A percentile compares a stretch with the other conserved stretches of the same genome.
Conservation (phyloP, 2,888 invertebrate species). For the Volucella bombylans region DNA sequence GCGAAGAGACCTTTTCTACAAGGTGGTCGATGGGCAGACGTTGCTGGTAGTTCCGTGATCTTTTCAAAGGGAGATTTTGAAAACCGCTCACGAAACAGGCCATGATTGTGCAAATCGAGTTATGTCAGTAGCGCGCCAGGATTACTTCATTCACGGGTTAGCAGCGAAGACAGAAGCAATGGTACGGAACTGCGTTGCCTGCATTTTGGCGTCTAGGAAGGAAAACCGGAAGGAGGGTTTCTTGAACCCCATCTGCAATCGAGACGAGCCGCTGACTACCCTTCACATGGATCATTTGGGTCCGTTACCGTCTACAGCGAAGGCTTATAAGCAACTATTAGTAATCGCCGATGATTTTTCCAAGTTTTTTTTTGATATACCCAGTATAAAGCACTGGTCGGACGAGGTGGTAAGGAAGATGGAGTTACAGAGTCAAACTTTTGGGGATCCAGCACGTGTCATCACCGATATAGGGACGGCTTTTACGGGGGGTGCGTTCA, state of each 20-base stretch:
- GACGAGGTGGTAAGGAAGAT: constrained; percentile 77
- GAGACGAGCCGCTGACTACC: constrained; percentile 76
- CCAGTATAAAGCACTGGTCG: constrained; percentile 75
- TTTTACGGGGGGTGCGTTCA: constrained; percentile 75
- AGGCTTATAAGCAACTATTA: constrained; percentile 71
- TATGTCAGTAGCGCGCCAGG: background rate
- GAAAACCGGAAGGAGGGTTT: constrained; percentile 77
- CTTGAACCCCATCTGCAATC: constrained; percentile 74
- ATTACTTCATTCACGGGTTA: constrained; percentile 18
- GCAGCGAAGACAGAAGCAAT: background rate
- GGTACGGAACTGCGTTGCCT: too few relatives aligned
- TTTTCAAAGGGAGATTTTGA: too few relatives aligned
- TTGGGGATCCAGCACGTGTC: constrained; percentile 78
- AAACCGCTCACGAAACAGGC: too few relatives aligned
- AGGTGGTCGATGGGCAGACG: too few relatives aligned
- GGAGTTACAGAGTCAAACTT: constrained; percentile 75
- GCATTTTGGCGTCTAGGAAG: constrained; percentile 31
- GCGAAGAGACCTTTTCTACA: too few relatives aligned
- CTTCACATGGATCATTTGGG: constrained; percentile 79
- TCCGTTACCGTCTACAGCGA: constrained; percentile 75
- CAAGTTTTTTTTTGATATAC: constrained; percentile 78
- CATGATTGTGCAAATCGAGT: background rate
- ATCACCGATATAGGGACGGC: constrained; percentile 79
- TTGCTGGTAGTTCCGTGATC: too few relatives aligned
- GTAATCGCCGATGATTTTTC: constrained; percentile 77